These are phyloP conservation scores for Babyrousa celebensis DNA, from an alignment of 2,797 vertebrate species.

Conservation along the genomic window DNA sequence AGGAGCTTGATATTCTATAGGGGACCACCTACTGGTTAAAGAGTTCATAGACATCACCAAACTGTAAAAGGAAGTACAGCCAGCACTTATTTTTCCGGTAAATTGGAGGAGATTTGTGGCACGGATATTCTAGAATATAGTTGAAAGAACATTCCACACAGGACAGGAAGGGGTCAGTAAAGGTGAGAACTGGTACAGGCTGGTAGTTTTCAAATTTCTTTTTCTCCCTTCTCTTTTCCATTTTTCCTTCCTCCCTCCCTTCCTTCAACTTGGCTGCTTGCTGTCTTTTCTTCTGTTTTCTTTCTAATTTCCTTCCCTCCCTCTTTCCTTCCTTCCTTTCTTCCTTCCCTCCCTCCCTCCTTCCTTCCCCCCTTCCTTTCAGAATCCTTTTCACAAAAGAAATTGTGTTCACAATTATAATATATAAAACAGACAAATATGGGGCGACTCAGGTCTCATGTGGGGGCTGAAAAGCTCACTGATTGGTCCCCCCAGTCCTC, in stretches of 20 bases:
- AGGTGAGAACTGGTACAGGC: neutral
- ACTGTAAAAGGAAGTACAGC: neutral
- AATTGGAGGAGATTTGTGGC: neutral
- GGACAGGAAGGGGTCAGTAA: neutral
- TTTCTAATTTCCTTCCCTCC: neutral
- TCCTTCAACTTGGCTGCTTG: neutral
- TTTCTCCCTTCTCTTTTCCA: neutral
- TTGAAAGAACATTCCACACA: neutral
- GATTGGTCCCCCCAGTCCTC: neutral
- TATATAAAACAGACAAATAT: neutral
- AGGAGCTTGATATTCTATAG: constrained; percentile 20
- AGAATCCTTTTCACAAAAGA: constrained; percentile 31
- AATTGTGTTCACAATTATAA: neutral
- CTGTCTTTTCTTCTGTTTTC: neutral
- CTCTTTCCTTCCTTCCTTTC: neutral
- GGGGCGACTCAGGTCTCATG: neutral
- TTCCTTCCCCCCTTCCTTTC: constrained; percentile 4
- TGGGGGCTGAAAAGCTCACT: neutral
- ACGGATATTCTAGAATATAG: neutral
- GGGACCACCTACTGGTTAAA: neutral
- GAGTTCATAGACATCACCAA: neutral
- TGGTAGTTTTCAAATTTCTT: neutral
- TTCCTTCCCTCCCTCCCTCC: no score
- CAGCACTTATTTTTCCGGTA: neutral
- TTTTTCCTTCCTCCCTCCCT: neutral